Percentiles rank a stretch among this genome's conserved stretches.
phyloP scores from a whole-genome alignment of 2,888 invertebrate species.

The Empis stercorea region DNA sequence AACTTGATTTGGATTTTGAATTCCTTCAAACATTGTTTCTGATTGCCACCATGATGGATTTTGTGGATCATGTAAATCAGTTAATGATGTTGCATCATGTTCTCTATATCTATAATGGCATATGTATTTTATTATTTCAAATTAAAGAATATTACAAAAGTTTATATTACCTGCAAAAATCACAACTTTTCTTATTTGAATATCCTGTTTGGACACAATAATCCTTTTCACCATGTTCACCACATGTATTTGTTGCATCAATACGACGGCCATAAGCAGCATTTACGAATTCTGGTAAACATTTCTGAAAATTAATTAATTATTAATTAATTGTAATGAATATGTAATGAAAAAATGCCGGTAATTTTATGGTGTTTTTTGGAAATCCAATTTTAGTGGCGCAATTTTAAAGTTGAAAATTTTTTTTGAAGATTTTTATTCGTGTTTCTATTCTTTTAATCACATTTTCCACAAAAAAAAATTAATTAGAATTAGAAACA shows the following conservation, averaged over 20 bases:
- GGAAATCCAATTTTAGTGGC: too few species aligned
- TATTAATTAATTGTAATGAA: too few species aligned
- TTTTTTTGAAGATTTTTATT: too few species aligned
- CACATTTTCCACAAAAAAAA: too few species aligned
- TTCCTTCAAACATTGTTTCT: constrained; percentile 90
- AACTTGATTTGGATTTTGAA: constrained; percentile 83
- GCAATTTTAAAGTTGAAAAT: too few species aligned
- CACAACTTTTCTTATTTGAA: constrained; percentile 63
- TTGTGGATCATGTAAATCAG: constrained; percentile 82
- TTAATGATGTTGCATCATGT: constrained; percentile 65
- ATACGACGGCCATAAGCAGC: constrained; percentile 83
- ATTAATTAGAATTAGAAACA: too few species aligned
- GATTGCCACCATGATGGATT: constrained; percentile 97
- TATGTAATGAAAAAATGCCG: too few species aligned
- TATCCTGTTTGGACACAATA: constrained; percentile 89
- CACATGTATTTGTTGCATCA: constrained; percentile 94
- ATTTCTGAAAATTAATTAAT: constrained; percentile 51
- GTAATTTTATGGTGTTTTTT: too few species aligned
- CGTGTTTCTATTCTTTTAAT: too few species aligned
- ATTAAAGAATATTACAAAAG: too few species aligned
- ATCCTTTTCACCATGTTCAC: constrained; percentile 60
- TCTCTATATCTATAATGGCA: constrained; percentile 38
- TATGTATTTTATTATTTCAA: not conserved
- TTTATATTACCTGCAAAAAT: constrained; percentile 63
- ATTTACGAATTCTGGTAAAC: constrained; percentile 93